A percentile compares a stretch with the other conserved stretches of the same genome.
Evolutionary conservation across 2,797 vertebrate species (phyloP).

Genomic region (Oophaga sylvatica): DNA sequence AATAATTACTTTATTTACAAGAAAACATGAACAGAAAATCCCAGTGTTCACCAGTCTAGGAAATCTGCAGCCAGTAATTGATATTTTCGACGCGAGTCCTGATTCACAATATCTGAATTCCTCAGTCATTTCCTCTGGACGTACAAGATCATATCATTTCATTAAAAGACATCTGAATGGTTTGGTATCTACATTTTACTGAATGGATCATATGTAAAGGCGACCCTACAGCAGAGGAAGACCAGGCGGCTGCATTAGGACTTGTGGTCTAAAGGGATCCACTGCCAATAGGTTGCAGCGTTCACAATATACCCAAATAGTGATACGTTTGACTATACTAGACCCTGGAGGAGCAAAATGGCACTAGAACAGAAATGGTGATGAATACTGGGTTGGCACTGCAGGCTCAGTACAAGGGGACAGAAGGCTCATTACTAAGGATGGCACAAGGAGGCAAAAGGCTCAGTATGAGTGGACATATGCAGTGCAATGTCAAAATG

Average conservation of each 20-base stretch:
- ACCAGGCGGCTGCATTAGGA: not conserved
- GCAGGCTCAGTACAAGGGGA: not conserved
- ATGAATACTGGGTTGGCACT: not conserved
- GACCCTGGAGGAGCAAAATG: not conserved
- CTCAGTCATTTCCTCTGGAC: too few relatives aligned
- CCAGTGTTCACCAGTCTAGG: not conserved
- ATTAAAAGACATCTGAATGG: not conserved
- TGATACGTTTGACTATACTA: not conserved
- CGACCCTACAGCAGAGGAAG: not conserved
- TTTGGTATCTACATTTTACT: not conserved
- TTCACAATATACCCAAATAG: too few relatives aligned
- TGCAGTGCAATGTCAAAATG: too few relatives aligned
- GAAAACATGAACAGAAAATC: conserved; percentile 23
- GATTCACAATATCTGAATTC: conserved; percentile 2
- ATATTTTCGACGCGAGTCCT: not conserved
- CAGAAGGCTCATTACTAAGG: not conserved
- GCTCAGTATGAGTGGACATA: not conserved
- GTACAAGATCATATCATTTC: not conserved
- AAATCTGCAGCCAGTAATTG: not conserved
- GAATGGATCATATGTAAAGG: not conserved
- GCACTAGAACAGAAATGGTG: not conserved
- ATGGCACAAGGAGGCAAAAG: not conserved
- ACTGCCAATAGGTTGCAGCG: not conserved
- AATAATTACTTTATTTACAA: conserved; percentile 46
- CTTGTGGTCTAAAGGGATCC: not conserved